phyloP scores from a whole-genome alignment of 2,888 invertebrate species.

The Stenoptilia bipunctidactyla region DNA sequence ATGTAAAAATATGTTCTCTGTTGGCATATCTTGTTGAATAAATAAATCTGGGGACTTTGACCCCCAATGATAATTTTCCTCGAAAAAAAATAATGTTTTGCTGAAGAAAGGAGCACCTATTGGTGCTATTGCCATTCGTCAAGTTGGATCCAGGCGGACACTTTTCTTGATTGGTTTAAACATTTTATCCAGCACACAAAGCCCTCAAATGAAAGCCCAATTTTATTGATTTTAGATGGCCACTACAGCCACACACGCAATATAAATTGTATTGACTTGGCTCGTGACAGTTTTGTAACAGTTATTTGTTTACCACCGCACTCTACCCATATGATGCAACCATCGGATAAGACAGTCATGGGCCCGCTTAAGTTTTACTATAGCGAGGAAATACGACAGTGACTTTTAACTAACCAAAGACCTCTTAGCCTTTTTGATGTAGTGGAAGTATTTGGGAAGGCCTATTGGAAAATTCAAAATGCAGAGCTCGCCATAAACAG shows the following conservation, averaged over 20 bases:
- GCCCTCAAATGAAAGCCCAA: constrained; percentile 9
- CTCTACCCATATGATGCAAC: no score
- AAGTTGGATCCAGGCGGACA: constrained; percentile 26
- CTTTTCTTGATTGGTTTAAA: constrained; percentile 26
- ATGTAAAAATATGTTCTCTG: no score
- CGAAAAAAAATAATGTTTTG: constrained; percentile 11
- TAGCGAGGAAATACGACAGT: constrained; percentile 13
- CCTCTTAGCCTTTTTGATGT: constrained; percentile 16
- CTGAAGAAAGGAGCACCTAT: constrained; percentile 25
- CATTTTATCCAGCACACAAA: constrained; percentile 21
- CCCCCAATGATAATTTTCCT: no score
- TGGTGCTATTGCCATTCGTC: constrained; percentile 24
- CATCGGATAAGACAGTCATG: no score
- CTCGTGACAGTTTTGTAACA: no score
- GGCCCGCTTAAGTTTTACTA: constrained; percentile 18
- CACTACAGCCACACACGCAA: constrained; percentile 21
- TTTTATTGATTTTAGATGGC: constrained; percentile 21
- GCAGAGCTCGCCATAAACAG: constrained; percentile 13
- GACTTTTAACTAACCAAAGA: constrained; percentile 11
- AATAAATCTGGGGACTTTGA: no score
- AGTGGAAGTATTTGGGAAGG: constrained; percentile 15
- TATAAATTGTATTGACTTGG: constrained; percentile 2
- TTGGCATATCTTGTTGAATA: no score
- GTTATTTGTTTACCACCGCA: constrained; percentile 12
- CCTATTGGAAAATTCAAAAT: constrained; percentile 16